phyloP scores from a whole-genome alignment of 2,797 vertebrate species.

The Iguana delicatissima region DNA sequence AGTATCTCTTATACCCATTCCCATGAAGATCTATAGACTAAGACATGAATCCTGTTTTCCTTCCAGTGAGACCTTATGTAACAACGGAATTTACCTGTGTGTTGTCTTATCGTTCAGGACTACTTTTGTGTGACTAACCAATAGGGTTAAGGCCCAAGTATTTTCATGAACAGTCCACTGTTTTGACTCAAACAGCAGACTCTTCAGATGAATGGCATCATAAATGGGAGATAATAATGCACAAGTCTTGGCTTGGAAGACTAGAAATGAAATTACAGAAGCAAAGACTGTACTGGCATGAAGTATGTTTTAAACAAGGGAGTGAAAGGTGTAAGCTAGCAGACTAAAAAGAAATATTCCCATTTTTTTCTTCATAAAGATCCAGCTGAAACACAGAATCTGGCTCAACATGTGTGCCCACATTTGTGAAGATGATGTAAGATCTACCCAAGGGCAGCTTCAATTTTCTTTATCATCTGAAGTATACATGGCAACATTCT shows the following conservation, averaged over 20 bases:
- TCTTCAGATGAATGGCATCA: background rate
- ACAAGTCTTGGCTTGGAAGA: background rate
- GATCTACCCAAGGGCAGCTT: background rate
- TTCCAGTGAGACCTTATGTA: too few relatives aligned
- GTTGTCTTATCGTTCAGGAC: too few relatives aligned
- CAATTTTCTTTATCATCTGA: background rate
- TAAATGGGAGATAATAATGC: background rate
- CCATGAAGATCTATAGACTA: background rate
- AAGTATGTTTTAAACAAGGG: background rate
- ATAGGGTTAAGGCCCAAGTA: too few relatives aligned
- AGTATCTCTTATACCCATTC: too few relatives aligned
- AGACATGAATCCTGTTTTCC: too few relatives aligned
- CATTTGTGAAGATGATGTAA: background rate
- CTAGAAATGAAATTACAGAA: background rate
- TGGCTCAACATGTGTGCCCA: background rate
- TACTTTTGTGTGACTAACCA: too few relatives aligned
- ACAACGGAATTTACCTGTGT: too few relatives aligned
- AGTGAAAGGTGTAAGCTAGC: background rate
- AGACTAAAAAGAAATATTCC: background rate
- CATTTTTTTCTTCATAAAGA: background rate
- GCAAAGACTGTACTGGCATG: background rate
- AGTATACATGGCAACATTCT: background rate
- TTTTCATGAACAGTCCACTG: background rate
- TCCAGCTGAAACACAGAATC: background rate
- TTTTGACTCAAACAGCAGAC: background rate